Base-by-base conservation (phyloP, 2,888 invertebrate genomes). In the Eupithecia vulgata region DNA sequence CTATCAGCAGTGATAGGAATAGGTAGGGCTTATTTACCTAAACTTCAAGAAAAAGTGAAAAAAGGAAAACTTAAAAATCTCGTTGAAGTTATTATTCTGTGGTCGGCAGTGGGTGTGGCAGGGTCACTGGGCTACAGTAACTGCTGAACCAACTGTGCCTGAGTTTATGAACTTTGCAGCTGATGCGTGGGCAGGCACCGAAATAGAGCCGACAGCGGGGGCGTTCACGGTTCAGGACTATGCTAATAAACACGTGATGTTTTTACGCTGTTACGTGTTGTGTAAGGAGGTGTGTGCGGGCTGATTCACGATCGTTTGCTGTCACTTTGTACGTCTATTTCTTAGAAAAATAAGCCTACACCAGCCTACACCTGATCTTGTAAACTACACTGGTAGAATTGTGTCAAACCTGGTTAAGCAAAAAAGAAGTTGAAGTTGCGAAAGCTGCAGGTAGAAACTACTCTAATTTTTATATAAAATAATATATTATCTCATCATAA, bases 161-260 rank as follows among this genome's bases (percentile, higher is more conserved):
- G 37, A 52, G 71, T 71, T 71, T 69, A 71, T 67, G 35, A 70
- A 75, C 67, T 75, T 45, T 61, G 52, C 67, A 75, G 72, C 73
- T 80, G 80, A 70, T 52, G 79, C 81, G 81, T 81, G 79, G 81
- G 81, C 34, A 70, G 79, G 69, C 66, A 77, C 78, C 67, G 77
- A 81, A 81, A 82, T 80, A 81, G 76, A 77, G 68, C 72, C 71
- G 70, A 72, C 74, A 73, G 59, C 80, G 81, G 79, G 81, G 81
- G 79, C 75, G 79, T 78, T 77, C 79, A 80, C 80, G 80, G 79
- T 62, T 61, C 30, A 17, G 64, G 69, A 74, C 68, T 67, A 72
- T 57, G 70, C 67, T 65, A 73, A 71, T 62, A 68, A n/a, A 59
- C 42, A 25, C 45, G 70, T 68, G 67, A 66, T 71, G 68, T 68